Base-by-base conservation (phyloP, 2,113 vertebrate genomes). In the Bos javanicus region DNA sequence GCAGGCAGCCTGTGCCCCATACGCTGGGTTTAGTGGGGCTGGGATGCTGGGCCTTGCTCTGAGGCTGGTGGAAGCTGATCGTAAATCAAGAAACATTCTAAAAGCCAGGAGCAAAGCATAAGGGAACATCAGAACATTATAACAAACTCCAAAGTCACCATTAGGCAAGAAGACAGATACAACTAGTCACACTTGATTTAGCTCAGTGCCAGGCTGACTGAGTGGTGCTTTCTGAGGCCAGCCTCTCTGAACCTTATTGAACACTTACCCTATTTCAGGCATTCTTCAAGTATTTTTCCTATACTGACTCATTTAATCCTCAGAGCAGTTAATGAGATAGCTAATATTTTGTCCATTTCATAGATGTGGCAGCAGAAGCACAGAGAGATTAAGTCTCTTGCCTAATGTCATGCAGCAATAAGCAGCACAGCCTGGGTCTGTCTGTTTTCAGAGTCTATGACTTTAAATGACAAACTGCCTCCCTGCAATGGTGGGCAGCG, bases 151-250 rank as follows among this genome's bases (percentile, higher is more conserved):
- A 43, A 62, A 83, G 50, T 78, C 30, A 80, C 3, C 1, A 1
- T n/a, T 33, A 43, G 25, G 54, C 33, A 36, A 74, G 54, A 71
- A 83, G 86, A 57, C 17, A 59, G 8, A 60, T 9, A 52, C 25
- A 14, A 33, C 52, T 7, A 54, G 25, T 43, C 46, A 59, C 9
- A 28, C 3, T 15, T 16, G n/a, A 74, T 52, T 10, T 5, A 60
- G 80, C 60, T 84, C 36, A 43, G 2, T 5, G 13, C 3, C 1
- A 7, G 14, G 12, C 0, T 39, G 33, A n/a, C 3, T 13, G 1
- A 1, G 39, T 1, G 54, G 54, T 28, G 36, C n/a, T 33, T 85
- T 76, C 92, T 82, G 76, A 81, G 59, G n/a, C n/a, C 36, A 67
- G 62, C 36, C 46, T 62, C 54, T 62, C 33, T 19, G 60, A 82